Evolutionary conservation across 1,140 invertebrate species (phyloP).

Genomic region (Xylocopa sonorina): DNA sequence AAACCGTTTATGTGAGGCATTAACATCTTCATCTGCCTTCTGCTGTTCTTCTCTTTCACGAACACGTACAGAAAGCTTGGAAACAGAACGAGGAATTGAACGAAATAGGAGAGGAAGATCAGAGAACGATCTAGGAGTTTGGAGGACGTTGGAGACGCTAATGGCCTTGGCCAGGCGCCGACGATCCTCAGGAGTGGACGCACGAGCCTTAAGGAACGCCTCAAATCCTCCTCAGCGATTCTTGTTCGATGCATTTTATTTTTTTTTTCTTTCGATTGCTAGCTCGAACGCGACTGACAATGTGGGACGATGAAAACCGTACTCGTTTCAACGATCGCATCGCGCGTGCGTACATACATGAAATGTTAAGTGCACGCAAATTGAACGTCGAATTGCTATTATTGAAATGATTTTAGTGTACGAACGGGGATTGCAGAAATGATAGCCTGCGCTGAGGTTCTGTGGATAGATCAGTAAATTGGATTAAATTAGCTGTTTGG

Average conservation of each 20-base stretch:
- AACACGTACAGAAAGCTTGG: conserved; percentile 23
- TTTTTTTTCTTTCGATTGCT: neutral
- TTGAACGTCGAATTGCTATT: neutral
- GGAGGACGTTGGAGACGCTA: neutral
- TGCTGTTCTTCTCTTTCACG: neutral
- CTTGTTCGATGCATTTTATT: neutral
- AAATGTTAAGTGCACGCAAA: neutral
- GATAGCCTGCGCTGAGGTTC: too few species aligned
- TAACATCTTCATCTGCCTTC: conserved; percentile 60
- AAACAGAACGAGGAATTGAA: neutral
- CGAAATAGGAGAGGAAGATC: neutral
- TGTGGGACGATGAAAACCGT: neutral
- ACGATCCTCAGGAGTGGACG: neutral
- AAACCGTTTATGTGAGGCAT: conserved; percentile 64
- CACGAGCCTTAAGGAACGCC: conserved; percentile 3
- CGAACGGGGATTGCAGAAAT: too few species aligned
- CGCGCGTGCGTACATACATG: conserved; percentile 13
- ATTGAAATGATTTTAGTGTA: neutral
- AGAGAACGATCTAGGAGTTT: neutral
- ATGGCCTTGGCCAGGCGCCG: conserved; percentile 33
- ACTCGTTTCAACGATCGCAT: neutral
- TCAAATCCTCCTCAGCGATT: neutral
- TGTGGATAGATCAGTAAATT: too few species aligned
- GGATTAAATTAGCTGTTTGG: too few species aligned
- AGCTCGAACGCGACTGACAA: neutral